Base-by-base conservation (phyloP, 2,113 vertebrate genomes). In the Bubalus kerabau region DNA sequence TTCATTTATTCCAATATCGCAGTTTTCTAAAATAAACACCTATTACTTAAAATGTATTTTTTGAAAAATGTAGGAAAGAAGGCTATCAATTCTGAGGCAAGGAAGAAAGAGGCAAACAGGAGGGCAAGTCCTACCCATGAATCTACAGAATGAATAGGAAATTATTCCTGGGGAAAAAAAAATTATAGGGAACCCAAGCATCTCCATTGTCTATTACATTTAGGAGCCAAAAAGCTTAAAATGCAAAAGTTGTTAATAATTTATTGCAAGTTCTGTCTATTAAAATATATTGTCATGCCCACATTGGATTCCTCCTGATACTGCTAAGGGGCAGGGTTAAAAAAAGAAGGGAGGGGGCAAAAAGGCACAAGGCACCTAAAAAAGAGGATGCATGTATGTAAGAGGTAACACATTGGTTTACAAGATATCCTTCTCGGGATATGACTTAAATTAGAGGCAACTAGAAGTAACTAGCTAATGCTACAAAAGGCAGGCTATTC, bases 1-100 rank as follows among this genome's bases (percentile, higher is more conserved):
- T 91, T 87, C 60, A 94, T 50, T 93, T 91, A 81, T 84, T 76
- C 30, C 1, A 30, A 48, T 12, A 85, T 78, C 17, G 40, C 15
- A 52, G 17, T 86, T 92, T 96, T 96, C 50, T 67, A 90, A 98
- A 95, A 90, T 84, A 40, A 95, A 85, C 15, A 89, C 14, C 46
- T 64, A 87, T 76, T 96, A 93, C 54, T 93, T 94, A 80, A 50
- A 80, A 87, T 56, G 4, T n/a, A 94, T 90, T 95, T 94, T 67
- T 93, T 95, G 91, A 48, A 43, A 91, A 95, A 76, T 30, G n/a
- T 78, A 82, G 12, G 19, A 64, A 95, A 94, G 57, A 95, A 95
- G 36, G 48, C 32, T 78, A 78, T 30, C 19, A 87, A 30, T 28
- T 48, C 50, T 19, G 6, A 95, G 48, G 64, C 36, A 87, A 97